These are phyloP conservation scores for Galemys pyrenaicus DNA, from an alignment of 2,113 vertebrate species.

Conservation along the genomic window DNA sequence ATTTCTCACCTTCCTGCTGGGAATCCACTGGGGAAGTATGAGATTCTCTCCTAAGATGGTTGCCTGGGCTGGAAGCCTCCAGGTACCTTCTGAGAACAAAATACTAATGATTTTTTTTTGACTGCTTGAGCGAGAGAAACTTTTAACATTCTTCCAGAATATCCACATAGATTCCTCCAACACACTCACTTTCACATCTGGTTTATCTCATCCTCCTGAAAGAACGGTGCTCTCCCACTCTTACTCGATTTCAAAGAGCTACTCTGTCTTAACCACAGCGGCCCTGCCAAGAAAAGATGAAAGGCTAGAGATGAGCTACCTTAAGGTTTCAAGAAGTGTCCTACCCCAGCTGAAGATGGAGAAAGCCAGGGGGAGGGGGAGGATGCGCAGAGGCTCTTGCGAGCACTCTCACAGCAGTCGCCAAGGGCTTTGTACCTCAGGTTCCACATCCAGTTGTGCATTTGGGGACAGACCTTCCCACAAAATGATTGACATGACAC, in stretches of 20 bases:
- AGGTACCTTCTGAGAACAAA: conserved; percentile 68
- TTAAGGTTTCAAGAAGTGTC: conserved; percentile 72
- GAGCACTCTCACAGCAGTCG: neutral
- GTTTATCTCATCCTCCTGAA: conserved; percentile 68
- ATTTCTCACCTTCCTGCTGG: conserved; percentile 42
- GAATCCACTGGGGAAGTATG: neutral
- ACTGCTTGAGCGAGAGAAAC: conserved; percentile 58
- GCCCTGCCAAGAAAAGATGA: conserved; percentile 73
- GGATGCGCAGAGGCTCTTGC: neutral
- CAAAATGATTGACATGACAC: neutral
- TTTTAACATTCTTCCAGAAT: conserved; percentile 57
- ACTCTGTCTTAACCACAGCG: conserved; percentile 74
- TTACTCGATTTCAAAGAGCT: conserved; percentile 76
- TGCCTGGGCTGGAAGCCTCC: conserved; percentile 52
- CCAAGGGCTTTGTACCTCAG: neutral
- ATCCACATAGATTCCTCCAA: conserved; percentile 35
- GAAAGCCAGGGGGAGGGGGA: neutral
- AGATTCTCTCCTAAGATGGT: conserved; percentile 54
- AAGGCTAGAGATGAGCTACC: conserved; percentile 49
- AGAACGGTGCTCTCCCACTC: conserved; percentile 60
- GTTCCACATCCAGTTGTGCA: neutral
- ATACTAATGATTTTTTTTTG: conserved; percentile 23
- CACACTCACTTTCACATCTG: conserved; percentile 49
- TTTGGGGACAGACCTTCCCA: neutral
- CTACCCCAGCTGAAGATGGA: conserved; percentile 36